phyloP scores from a whole-genome alignment of 2,888 invertebrate species.

The Drosophila birchii region DNA sequence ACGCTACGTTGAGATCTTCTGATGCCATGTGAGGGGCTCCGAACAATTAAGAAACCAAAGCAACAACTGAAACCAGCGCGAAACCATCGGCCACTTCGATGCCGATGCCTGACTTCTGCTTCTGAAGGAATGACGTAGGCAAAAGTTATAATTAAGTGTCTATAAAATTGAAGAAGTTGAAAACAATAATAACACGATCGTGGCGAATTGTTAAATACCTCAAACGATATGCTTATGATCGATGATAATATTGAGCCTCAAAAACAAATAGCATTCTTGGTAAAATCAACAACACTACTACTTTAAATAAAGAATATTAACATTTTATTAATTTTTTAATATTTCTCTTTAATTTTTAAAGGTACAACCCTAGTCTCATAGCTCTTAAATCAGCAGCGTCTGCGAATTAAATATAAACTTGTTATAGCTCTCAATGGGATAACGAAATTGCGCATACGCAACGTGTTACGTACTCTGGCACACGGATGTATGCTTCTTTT shows the following conservation, averaged over 20 bases:
- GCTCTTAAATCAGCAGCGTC: background rate
- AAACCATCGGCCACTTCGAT: slow-evolving; percentile 51
- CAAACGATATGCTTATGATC: slow-evolving; percentile 20
- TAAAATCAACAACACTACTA: background rate
- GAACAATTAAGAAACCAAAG: slow-evolving; percentile 42
- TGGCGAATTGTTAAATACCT: slow-evolving; percentile 62
- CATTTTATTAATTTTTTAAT: background rate
- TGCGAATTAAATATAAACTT: slow-evolving; percentile 18
- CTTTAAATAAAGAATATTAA: background rate
- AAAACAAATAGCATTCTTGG: background rate
- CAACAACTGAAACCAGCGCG: slow-evolving; percentile 43
- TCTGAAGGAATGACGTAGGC: slow-evolving; percentile 66
- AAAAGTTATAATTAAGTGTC: slow-evolving; percentile 73
- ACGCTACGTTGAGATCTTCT: slow-evolving; percentile 43
- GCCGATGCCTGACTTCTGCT: slow-evolving; percentile 55
- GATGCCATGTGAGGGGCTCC: slow-evolving; percentile 35
- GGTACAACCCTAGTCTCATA: background rate
- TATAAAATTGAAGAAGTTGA: slow-evolving; percentile 68
- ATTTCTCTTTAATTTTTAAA: background rate
- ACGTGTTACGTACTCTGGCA: slow-evolving; percentile 39
- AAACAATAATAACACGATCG: slow-evolving; percentile 44
- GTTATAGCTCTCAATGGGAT: slow-evolving; percentile 4
- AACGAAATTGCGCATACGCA: slow-evolving; percentile 59
- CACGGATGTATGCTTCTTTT: slow-evolving; percentile 58
- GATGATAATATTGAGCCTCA: background rate